Percentiles rank a stretch among this genome's conserved stretches.
These are phyloP conservation scores for Crambe crambe DNA, from an alignment of 37 sponge, comb jelly and placozoan species.

Conservation along the genomic window DNA sequence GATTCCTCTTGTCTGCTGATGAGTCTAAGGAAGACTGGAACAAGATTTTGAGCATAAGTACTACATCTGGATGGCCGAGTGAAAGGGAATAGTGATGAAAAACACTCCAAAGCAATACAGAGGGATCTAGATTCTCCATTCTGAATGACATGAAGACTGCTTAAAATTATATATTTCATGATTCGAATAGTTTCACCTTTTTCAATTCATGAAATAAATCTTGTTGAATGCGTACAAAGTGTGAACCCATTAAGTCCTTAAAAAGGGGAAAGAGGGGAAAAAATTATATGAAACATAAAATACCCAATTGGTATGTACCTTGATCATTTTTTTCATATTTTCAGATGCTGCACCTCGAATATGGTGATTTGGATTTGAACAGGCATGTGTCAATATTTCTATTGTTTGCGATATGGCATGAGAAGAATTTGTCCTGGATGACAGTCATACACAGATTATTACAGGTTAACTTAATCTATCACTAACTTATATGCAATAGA, in stretches of 20 bases:
- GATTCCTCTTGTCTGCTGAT: conserved; percentile 41
- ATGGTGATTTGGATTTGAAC: conserved; percentile 31
- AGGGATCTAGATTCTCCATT: conserved; percentile 61
- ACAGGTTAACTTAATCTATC: not conserved
- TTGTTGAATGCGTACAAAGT: conserved; percentile 45
- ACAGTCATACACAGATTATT: not conserved
- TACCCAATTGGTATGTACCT: conserved; percentile 26
- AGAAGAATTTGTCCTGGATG: conserved; percentile 1
- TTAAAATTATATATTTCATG: not conserved
- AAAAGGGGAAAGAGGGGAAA: not conserved
- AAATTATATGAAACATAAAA: not conserved
- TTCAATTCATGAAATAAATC: conserved; percentile 66
- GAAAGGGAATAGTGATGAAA: conserved; percentile 39
- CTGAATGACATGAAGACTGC: conserved; percentile 12
- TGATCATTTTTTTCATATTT: conserved; percentile 55
- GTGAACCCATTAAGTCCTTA: conserved; percentile 26
- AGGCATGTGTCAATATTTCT: conserved; percentile 50
- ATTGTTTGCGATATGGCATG: conserved; percentile 24
- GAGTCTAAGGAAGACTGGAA: conserved; percentile 47
- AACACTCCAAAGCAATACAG: conserved; percentile 54
- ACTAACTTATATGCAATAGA: conserved; percentile 8
- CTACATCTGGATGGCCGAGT: conserved; percentile 34
- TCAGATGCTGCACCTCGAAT: conserved; percentile 48
- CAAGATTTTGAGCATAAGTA: conserved; percentile 41
- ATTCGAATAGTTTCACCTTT: conserved; percentile 55